phyloP scores from a whole-genome alignment of 2,888 invertebrate species.

The Aplocera efformata region DNA sequence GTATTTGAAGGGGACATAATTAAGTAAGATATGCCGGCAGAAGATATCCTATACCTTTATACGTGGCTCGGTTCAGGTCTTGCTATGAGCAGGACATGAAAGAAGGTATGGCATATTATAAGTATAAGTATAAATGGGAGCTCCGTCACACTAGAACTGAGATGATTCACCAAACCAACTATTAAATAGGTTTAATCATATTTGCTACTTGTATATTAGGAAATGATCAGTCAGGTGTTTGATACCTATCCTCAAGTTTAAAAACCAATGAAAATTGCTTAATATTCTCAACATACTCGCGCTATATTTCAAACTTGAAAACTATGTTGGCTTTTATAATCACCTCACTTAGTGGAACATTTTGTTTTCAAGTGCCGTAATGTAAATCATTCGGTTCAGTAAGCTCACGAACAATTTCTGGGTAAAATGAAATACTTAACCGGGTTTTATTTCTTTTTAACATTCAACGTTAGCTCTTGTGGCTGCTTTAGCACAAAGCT shows the following conservation, averaged over 20 bases:
- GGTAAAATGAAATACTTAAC: conserved; percentile 14
- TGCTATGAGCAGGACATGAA: too few relatives aligned
- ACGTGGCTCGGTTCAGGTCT: too few relatives aligned
- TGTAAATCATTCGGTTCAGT: conserved; percentile 36
- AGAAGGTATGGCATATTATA: too few relatives aligned
- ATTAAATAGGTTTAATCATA: too few relatives aligned
- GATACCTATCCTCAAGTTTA: not conserved
- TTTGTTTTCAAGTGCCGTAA: conserved; percentile 34
- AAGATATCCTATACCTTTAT: too few relatives aligned
- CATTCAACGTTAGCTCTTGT: conserved; percentile 1
- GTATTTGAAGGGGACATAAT: too few relatives aligned
- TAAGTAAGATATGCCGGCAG: too few relatives aligned
- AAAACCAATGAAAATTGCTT: too few relatives aligned
- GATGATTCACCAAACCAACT: too few relatives aligned
- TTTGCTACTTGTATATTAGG: too few relatives aligned
- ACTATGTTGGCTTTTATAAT: conserved; percentile 25
- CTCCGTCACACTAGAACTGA: too few relatives aligned
- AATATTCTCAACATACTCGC: not conserved
- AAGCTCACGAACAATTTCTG: conserved; percentile 29
- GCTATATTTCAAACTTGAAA: not conserved
- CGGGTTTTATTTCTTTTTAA: conserved; percentile 7
- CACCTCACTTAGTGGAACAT: conserved; percentile 31
- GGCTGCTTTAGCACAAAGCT: not conserved
- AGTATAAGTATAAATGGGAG: too few relatives aligned
- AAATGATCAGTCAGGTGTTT: not conserved